These are phyloP conservation scores for Xiphias gladius DNA, from an alignment of 2,113 vertebrate genomes.

Conservation along the genomic window DNA sequence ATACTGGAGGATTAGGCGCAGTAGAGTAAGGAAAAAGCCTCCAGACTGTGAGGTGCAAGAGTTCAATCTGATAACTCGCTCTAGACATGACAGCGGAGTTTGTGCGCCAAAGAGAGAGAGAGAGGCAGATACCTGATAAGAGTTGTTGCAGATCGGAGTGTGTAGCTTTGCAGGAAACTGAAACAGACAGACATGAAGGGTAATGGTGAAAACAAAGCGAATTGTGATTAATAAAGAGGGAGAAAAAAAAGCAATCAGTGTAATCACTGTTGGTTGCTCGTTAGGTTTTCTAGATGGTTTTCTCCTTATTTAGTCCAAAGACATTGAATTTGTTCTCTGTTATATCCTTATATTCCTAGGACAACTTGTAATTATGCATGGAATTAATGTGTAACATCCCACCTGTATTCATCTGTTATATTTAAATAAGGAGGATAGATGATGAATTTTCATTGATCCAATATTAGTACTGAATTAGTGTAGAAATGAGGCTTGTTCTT, in stretches of 20 bases:
- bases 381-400: background rate
- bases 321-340: constrained; percentile 2
- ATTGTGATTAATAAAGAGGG: constrained; percentile 23
- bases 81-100: constrained; percentile 41
- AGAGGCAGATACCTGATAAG: constrained; percentile 55
- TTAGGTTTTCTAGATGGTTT: background rate
- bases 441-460: background rate
- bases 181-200: background rate
- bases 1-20: constrained; percentile 27
- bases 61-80: constrained; percentile 69
- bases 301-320: background rate
- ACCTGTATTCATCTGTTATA: constrained; percentile 1
- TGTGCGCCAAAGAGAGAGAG: constrained; percentile 12
- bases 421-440: background rate
- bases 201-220: constrained; percentile 1
- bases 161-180: constrained; percentile 24
- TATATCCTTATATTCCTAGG: background rate
- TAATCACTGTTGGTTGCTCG: background rate
- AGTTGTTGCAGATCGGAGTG: constrained; percentile 8
- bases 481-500: constrained; percentile 15
- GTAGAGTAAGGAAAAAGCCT: constrained; percentile 18
- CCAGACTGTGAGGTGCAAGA: constrained; percentile 21
- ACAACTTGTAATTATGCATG: background rate
- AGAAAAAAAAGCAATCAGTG: background rate
- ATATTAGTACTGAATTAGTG: constrained; percentile 11